Conservation (phyloP, 2,113 vertebrate genomes). For the Archilochus colubris region DNA sequence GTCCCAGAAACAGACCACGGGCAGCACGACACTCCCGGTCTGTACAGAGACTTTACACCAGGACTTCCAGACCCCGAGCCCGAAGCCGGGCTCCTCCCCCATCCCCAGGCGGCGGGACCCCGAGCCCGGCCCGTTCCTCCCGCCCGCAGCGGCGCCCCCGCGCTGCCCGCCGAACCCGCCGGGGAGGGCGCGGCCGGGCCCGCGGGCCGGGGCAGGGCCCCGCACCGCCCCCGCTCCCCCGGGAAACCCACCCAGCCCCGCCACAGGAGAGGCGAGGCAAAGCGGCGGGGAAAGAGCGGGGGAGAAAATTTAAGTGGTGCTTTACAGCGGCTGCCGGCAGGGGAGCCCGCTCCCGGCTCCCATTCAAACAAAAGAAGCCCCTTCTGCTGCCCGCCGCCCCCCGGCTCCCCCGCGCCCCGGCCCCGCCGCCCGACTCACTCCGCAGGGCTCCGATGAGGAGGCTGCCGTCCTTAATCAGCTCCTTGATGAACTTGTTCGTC, state of each 20-base stretch:
- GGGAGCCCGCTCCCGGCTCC: conserved; percentile 72
- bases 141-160: neutral
- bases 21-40: neutral
- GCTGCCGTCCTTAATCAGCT: conserved; percentile 95
- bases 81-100: neutral
- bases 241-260: neutral
- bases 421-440: conserved; percentile 80
- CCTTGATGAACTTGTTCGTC: conserved; percentile 98
- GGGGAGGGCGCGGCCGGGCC: neutral
- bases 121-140: neutral
- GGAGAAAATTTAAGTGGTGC: neutral
- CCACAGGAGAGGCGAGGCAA: neutral
- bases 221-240: neutral
- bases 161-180: neutral
- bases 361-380: conserved; percentile 79
- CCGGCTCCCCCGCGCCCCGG: neutral
- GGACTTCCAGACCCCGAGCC: too few relatives aligned
- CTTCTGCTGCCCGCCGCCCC: neutral
- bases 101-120: neutral
- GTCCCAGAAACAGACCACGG: neutral
- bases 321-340: conserved; percentile 64
- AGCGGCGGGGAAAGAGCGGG: neutral
- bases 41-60: accelerated
- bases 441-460: conserved; percentile 90
- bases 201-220: neutral